phyloP scores from a whole-genome alignment of 2,113 vertebrate species.

The Phoenicopterus ruber region DNA sequence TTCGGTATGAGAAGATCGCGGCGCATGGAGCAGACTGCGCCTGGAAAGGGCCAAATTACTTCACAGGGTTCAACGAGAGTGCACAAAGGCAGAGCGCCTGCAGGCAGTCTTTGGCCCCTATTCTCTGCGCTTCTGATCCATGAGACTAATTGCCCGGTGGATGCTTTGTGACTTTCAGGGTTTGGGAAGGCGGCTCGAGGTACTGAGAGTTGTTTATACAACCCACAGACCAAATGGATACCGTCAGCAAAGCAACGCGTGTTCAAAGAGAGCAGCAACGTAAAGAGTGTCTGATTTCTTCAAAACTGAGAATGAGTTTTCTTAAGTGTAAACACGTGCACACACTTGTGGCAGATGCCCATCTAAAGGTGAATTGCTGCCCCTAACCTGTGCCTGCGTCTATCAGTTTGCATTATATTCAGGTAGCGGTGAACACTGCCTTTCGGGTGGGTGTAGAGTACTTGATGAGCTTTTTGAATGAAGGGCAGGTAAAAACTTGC shows the following conservation, averaged over 20 bases:
- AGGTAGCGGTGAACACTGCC: background rate
- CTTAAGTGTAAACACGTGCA: background rate
- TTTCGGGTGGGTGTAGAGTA: constrained; percentile 41
- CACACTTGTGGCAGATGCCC: background rate
- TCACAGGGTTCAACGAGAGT: constrained; percentile 12
- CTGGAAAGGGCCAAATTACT: background rate
- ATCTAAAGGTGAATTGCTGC: background rate
- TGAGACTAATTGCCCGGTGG: background rate
- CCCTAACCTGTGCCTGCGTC: background rate
- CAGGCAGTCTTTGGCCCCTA: background rate
- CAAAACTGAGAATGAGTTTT: background rate
- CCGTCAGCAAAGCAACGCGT: background rate
- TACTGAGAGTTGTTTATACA: background rate
- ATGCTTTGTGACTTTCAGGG: background rate
- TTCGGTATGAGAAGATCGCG: background rate
- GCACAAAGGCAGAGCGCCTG: background rate
- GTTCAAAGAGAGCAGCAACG: background rate
- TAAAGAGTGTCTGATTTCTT: constrained; percentile 1
- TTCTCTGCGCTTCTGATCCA: background rate
- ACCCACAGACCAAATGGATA: background rate
- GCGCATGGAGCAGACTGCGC: background rate
- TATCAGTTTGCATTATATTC: constrained; percentile 21
- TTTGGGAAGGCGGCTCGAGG: background rate
- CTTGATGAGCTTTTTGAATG: constrained; percentile 12
- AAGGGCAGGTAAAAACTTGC: constrained; percentile 70